phyloP scores from a whole-genome alignment of 2,888 invertebrate species.

The Nudaria mundana region DNA sequence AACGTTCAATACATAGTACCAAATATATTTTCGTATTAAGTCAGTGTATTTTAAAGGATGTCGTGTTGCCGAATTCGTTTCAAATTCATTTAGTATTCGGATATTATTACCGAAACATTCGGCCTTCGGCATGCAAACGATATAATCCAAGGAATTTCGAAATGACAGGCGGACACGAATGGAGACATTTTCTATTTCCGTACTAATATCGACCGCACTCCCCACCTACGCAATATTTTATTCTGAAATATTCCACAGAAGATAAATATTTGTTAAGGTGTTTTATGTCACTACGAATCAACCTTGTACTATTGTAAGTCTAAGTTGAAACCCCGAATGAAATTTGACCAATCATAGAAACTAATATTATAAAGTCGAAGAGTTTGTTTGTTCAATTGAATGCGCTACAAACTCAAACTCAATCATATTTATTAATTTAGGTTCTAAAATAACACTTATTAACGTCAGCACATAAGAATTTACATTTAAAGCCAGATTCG shows the following conservation, averaged over 20 bases:
- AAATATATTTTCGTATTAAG: conserved; percentile 1
- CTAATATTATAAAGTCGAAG: no score
- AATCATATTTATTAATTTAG: no score
- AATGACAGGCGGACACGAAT: conserved; percentile 41
- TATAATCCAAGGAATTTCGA: conserved; percentile 26
- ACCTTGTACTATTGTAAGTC: no score
- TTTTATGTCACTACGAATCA: no score
- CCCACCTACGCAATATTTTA: conserved; percentile 12
- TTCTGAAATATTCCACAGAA: conserved; percentile 6
- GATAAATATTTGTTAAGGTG: conserved; percentile 11
- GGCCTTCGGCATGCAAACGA: conserved; percentile 37
- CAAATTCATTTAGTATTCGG: conserved; percentile 12
- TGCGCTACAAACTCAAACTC: no score
- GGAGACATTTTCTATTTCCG: conserved; percentile 32
- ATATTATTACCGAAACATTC: conserved; percentile 26
- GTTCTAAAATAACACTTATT: no score
- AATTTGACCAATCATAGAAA: no score
- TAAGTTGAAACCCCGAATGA: no score
- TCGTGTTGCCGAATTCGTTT: conserved; percentile 5
- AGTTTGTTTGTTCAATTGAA: no score
- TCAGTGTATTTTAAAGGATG: conserved; percentile 1
- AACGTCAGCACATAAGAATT: no score
- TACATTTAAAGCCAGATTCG: no score
- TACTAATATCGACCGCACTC: conserved; percentile 33
- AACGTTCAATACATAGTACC: not conserved